These are phyloP conservation scores for Liodrosophila aerea DNA, from an alignment of 2,888 invertebrate species.

Conservation along the genomic window DNA sequence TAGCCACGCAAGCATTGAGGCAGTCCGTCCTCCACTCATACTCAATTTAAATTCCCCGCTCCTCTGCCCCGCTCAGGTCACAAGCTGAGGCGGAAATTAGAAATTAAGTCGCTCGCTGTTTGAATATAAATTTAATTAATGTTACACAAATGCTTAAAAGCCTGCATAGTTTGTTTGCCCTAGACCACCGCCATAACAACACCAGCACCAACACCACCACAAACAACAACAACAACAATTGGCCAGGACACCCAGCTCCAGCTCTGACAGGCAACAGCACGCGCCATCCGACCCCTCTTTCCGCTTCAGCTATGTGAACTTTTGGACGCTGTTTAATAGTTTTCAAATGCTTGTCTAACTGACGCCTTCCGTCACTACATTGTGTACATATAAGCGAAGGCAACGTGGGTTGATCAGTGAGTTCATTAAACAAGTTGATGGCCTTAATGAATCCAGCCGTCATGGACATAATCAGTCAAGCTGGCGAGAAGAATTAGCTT, in stretches of 20 bases:
- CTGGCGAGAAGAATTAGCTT: too few relatives aligned
- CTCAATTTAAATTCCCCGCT: constrained; percentile 35
- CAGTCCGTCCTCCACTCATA: constrained; percentile 25
- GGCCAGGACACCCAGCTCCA: constrained; percentile 34
- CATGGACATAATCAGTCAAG: too few relatives aligned
- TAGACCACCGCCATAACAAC: constrained; percentile 54
- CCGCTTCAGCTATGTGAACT: constrained; percentile 62
- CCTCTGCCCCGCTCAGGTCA: constrained; percentile 27
- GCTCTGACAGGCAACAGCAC: constrained; percentile 74
- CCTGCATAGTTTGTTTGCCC: constrained; percentile 69
- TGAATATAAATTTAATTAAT: constrained; percentile 78
- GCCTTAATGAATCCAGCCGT: too few relatives aligned
- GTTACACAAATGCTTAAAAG: constrained; percentile 78
- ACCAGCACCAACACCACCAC: constrained; percentile 19
- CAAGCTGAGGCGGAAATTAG: constrained; percentile 71
- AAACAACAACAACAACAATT: constrained; percentile 20
- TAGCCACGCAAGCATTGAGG: constrained; percentile 16
- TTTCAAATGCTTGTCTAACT: constrained; percentile 75
- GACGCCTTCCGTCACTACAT: constrained; percentile 68
- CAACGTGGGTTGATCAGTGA: constrained; percentile 50
- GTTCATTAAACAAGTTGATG: constrained; percentile 3
- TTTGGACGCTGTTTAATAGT: constrained; percentile 75
- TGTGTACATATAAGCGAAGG: constrained; percentile 17
- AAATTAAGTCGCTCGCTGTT: constrained; percentile 78
- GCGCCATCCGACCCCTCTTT: constrained; percentile 66